A percentile compares a stretch with the other conserved stretches of the same genome.
Conservation (phyloP, 2,797 vertebrate species). For the Chloroceryle amazona region DNA sequence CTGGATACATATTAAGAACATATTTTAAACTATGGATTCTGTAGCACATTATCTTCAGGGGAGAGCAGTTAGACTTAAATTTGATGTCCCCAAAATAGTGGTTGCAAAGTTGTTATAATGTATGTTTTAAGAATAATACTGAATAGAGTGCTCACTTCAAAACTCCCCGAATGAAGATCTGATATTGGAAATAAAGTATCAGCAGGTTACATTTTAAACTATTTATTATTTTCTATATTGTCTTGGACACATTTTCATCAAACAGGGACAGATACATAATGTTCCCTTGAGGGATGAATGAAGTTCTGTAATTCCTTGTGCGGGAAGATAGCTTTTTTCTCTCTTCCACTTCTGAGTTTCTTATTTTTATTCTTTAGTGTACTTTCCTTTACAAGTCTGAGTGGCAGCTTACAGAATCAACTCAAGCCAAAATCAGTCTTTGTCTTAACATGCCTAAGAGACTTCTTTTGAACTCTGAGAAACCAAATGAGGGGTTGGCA, state of each 20-base stretch:
- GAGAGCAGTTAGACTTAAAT: background rate
- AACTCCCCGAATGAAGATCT: constrained; percentile 1
- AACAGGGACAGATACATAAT: constrained; percentile 15
- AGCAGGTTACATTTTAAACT: background rate
- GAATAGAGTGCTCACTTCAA: background rate
- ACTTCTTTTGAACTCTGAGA: background rate
- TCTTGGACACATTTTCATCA: constrained; percentile 27
- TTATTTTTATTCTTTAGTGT: constrained; percentile 20
- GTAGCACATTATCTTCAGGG: background rate
- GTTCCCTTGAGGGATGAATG: constrained; percentile 40
- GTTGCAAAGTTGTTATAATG: background rate
- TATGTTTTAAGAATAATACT: constrained; percentile 14
- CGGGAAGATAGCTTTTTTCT: background rate
- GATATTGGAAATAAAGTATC: background rate
- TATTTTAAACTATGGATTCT: background rate
- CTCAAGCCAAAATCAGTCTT: background rate
- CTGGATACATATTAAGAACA: background rate
- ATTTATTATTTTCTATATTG: background rate
- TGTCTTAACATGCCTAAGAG: background rate
- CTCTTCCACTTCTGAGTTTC: constrained; percentile 1
- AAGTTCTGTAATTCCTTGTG: constrained; percentile 17
- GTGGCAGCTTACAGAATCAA: background rate
- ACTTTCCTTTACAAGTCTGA: constrained; percentile 15
- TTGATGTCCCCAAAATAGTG: background rate
- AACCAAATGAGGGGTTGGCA: background rate